Evolutionary conservation across 35 echinoderm and acorn worm species (phyloP), one percentile per base, ranked within the genome.

Genomic region (Heliocidaris erythrogramma): DNA sequence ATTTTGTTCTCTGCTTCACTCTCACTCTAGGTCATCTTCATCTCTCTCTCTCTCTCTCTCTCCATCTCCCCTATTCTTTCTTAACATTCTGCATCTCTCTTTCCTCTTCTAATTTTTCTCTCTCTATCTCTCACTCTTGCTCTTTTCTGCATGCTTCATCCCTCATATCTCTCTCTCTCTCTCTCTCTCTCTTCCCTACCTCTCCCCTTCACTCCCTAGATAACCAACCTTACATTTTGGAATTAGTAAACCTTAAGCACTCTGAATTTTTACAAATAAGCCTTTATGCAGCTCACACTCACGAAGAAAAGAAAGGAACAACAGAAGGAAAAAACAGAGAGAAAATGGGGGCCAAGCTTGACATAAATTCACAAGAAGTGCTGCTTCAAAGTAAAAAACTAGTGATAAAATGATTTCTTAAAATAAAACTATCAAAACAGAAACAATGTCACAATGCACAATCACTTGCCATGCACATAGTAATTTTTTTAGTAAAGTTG

Each of bases 371-470:
- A 78, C 65, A 78, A 78, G 65, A 78, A 78, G n/a, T n/a, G 65
- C 65, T n/a, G 65, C 18, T 78, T 78, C 65, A 78, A 78, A 78
- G 21, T 78, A 78, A 78, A 69, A 78, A 78, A 21, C 65, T 78
- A 78, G 65, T 78, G 65, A 78, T 78, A 78, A 78, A 78, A 27
- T 78, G 65, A 78, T 78, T 24, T 78, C 65, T 78, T 78, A 18
- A 78, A 78, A 78, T 78, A 21, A 78, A 78, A 78, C 17, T 17
- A 42, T 42, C 3, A 42, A 60, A 18, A n/a, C 65, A 78, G 65
- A n/a, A 27, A 78, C 65, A 78, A 78, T 78, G 65, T 78, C 65
- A 78, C 65, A 78, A 78, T 78, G 65, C 65, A 78, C 65, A 78
- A 78, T 78, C 65, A 78, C 65, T 78, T 7, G 65, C 18, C 65